phyloP scores from a whole-genome alignment of 2,888 invertebrate genomes.

The Cantharis nigra region DNA sequence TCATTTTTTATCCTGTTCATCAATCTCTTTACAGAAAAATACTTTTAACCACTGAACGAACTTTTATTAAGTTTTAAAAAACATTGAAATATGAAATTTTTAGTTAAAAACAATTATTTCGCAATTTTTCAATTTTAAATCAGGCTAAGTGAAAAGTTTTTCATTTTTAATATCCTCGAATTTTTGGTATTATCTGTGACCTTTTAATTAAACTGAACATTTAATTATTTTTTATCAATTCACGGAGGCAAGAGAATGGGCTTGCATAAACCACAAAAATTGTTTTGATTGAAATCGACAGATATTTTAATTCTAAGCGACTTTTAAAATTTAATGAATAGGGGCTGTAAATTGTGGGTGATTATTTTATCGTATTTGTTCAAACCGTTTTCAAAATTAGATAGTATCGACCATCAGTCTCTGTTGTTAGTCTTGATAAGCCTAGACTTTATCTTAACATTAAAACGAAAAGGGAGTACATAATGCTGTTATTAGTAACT shows the following conservation, averaged over 20 bases:
- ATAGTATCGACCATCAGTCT: not conserved
- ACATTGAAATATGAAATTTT: not conserved
- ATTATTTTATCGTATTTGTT: not conserved
- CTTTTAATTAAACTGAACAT: not conserved
- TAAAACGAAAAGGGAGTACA: not conserved
- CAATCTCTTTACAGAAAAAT: conserved; percentile 21
- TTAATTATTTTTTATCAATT: not conserved
- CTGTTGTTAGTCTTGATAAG: not conserved
- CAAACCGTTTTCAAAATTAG: not conserved
- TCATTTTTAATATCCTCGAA: not conserved
- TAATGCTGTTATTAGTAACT: not conserved
- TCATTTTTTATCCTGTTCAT: conserved; percentile 20
- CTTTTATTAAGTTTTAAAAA: not conserved
- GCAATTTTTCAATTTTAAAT: not conserved
- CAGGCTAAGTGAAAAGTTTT: not conserved
- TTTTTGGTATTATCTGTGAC: not conserved
- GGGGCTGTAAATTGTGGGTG: not conserved
- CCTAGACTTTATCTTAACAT: not conserved
- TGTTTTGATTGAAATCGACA: not conserved
- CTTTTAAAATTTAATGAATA: not conserved
- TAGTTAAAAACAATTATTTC: not conserved
- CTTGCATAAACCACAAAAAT: not conserved
- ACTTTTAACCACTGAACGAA: not conserved
- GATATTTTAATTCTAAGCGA: not conserved
- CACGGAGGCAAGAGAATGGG: not conserved